Conservation (phyloP, 2,113 vertebrate genomes). For the Rhizomys pruinosus region DNA sequence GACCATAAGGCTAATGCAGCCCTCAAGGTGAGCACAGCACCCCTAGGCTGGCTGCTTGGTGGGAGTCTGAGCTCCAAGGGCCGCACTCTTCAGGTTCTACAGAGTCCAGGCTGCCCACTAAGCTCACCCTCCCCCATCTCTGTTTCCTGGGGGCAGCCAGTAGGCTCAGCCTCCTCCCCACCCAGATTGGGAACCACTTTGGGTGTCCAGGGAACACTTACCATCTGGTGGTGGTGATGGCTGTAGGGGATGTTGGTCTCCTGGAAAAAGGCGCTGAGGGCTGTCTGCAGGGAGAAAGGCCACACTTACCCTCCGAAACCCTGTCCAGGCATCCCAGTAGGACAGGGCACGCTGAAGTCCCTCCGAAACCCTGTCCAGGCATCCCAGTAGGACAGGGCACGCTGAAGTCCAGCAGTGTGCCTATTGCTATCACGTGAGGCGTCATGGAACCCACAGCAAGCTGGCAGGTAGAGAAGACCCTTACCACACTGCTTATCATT, state of each 20-base stretch:
- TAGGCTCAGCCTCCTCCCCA: neutral
- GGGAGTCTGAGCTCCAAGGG: neutral
- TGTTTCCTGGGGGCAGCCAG: neutral
- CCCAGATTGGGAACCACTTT: neutral
- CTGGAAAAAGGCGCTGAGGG: slow-evolving; percentile 99
- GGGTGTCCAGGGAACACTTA: slow-evolving; percentile 86
- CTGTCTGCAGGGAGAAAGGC: slow-evolving; percentile 89
- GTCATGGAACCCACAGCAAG: neutral
- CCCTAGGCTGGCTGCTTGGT: neutral
- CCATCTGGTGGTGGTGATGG: slow-evolving; percentile 99
- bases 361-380: neutral
- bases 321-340: neutral
- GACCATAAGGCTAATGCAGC: neutral
- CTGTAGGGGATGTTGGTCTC: slow-evolving; percentile 98
- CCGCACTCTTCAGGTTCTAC: neutral
- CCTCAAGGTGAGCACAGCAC: neutral
- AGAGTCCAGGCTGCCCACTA: neutral
- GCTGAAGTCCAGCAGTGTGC: neutral
- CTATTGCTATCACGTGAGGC: neutral
- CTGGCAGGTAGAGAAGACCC: neutral
- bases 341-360: no score
- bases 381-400: neutral
- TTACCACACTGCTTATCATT: neutral
- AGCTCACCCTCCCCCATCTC: neutral
- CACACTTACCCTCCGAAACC: neutral